Conservation (phyloP, 2,797 vertebrate genomes). For the Lacerta agilis region DNA sequence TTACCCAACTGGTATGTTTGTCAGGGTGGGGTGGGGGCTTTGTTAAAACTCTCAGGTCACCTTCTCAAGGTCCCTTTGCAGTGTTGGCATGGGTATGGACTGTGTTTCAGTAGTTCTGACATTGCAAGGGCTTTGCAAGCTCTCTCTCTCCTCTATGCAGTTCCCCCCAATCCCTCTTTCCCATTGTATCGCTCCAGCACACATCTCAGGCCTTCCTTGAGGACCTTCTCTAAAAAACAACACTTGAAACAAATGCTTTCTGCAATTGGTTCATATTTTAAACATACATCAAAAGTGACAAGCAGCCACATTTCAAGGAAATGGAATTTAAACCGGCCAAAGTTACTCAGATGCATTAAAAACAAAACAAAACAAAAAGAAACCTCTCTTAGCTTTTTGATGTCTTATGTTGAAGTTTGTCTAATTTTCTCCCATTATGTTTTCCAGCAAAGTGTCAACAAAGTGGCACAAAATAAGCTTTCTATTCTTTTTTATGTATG, state of each 20-base stretch:
- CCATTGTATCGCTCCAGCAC: too few species aligned
- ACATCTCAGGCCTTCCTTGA: not conserved
- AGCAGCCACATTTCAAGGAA: not conserved
- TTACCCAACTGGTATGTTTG: not conserved
- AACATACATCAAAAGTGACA: slow-evolving; percentile 13
- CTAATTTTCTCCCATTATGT: slow-evolving; percentile 3
- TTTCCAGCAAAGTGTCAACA: slow-evolving; percentile 24
- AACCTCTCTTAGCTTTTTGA: not conserved
- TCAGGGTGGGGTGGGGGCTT: not conserved
- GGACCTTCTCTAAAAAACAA: not conserved
- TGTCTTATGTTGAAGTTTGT: slow-evolving; percentile 13
- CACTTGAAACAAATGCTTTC: slow-evolving; percentile 1
- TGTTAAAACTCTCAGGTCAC: too few species aligned
- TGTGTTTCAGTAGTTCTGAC: not conserved
- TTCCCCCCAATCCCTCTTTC: not conserved
- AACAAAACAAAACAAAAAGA: too few species aligned
- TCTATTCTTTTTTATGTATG: not conserved
- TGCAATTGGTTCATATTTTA: slow-evolving; percentile 10
- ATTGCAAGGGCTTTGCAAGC: not conserved
- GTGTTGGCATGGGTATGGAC: not conserved
- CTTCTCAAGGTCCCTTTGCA: not conserved
- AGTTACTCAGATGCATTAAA: slow-evolving; percentile 7
- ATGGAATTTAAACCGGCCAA: not conserved
- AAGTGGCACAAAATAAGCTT: not conserved
- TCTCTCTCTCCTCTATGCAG: not conserved